phyloP scores from a whole-genome alignment of 2,113 vertebrate species.

The Shinisaurus crocodilurus region DNA sequence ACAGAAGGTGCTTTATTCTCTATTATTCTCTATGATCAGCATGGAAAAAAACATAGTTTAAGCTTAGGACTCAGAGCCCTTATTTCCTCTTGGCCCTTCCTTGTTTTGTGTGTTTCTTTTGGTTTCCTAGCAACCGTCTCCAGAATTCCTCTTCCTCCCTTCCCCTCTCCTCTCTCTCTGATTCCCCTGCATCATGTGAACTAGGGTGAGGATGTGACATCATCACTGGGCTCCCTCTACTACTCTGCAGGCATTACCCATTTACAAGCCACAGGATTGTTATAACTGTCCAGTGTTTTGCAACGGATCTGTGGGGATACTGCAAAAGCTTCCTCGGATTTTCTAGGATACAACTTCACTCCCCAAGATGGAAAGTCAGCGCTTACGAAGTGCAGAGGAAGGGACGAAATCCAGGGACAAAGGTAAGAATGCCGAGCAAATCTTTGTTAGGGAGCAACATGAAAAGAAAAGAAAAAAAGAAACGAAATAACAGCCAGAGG shows the following conservation, averaged over 20 bases:
- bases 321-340: neutral
- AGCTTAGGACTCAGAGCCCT: neutral
- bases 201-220: conserved; percentile 31
- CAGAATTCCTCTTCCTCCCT: conserved; percentile 6
- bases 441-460: neutral
- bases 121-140: conserved; percentile 6
- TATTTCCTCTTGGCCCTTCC: neutral
- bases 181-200: conserved; percentile 21
- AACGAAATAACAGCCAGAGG: neutral
- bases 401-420: neutral
- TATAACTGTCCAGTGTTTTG: neutral
- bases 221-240: conserved; percentile 32
- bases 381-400: neutral
- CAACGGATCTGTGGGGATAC: neutral
- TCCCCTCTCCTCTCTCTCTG: neutral
- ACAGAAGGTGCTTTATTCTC: no score
- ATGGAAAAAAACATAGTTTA: no score
- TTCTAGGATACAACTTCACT: no score
- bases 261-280: neutral
- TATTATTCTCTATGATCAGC: no score
- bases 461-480: neutral
- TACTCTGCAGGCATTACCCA: neutral
- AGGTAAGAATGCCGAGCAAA: neutral
- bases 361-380: conserved; percentile 9
- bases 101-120: neutral